Evolutionary conservation across 2,113 vertebrate genomes (phyloP).

Genomic region (Callaeas wilsoni): DNA sequence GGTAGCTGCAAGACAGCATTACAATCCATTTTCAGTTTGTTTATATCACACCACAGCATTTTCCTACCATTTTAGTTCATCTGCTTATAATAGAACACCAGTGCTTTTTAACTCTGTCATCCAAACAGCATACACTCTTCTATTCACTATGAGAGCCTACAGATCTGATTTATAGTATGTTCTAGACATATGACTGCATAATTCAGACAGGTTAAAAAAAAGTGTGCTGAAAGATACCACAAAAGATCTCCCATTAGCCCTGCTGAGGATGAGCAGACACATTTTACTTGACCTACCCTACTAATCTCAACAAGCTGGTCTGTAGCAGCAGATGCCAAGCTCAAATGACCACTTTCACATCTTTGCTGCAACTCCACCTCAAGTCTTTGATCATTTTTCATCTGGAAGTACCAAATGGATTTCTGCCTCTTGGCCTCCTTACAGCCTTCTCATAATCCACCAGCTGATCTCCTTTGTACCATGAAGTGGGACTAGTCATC

Average conservation of each 20-base stretch:
- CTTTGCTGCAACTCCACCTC: background rate
- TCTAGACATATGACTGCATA: background rate
- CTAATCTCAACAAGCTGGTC: background rate
- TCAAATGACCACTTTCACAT: constrained; percentile 23
- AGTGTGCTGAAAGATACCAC: background rate
- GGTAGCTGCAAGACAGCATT: background rate
- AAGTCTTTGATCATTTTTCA: background rate
- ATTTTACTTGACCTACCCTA: constrained; percentile 18
- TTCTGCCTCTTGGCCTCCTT: background rate
- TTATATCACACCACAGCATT: background rate
- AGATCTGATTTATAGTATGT: background rate
- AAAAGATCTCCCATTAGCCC: background rate
- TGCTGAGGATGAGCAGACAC: background rate
- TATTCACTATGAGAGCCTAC: background rate
- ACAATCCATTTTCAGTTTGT: background rate
- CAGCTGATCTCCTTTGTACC: background rate
- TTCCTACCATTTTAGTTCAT: background rate
- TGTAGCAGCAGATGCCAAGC: constrained; percentile 18
- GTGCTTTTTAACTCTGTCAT: background rate
- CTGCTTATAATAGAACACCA: background rate
- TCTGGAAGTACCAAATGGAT: background rate
- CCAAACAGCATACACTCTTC: background rate
- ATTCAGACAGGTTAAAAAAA: constrained; percentile 20
- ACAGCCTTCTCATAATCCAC: background rate
- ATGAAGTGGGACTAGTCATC: background rate